Base-by-base conservation (phyloP, 2,888 invertebrate species). In the Seladonia tumulorum region DNA sequence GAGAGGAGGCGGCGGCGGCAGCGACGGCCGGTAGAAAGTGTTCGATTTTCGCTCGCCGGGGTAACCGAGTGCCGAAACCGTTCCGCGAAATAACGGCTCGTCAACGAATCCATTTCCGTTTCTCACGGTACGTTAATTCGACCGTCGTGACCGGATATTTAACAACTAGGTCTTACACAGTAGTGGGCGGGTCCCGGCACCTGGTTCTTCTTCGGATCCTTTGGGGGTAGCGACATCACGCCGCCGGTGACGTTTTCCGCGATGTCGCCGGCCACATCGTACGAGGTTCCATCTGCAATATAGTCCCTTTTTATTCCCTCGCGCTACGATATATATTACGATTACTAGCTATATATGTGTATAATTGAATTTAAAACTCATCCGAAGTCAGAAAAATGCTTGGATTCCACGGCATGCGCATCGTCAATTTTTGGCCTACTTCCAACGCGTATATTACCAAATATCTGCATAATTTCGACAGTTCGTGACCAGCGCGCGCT, bases 201-300 rank as follows among this genome's bases (percentile, higher is more conserved):
- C 8, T 66, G 71, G 5, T 0, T 16, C 7, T 16, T 60, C 47
- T 22, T 57, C 18, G 0, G 35, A 4, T 10, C 29, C 18, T 71
- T 42, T 5, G 57, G 49, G 5, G 79, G 49, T 12, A 42, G 63
- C 5, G 71, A 25, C 35, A 90, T 87, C 72, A 83, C 83, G 14
- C 90, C 88, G 12, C 82, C 86, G 70, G 77, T 87, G 16, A 78
- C 82, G 22, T 85, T 79, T 47, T 68, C 53, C 39, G 83, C 79
- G 57, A 90, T 85, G 57, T 90, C 90, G 45, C 45, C 70, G 12
- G 45, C 53, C 18, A 90, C 7, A n/a, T 84, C 25, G n/a, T 90
- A 90, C 1, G 18, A 29, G 0, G 88, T 73, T 10, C 85, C 79
- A 78, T 82, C 90, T 90, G 45, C 2, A 12, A 60, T 12, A 1